phyloP scores from a whole-genome alignment of 2,113 vertebrate species.

The Martes martes region DNA sequence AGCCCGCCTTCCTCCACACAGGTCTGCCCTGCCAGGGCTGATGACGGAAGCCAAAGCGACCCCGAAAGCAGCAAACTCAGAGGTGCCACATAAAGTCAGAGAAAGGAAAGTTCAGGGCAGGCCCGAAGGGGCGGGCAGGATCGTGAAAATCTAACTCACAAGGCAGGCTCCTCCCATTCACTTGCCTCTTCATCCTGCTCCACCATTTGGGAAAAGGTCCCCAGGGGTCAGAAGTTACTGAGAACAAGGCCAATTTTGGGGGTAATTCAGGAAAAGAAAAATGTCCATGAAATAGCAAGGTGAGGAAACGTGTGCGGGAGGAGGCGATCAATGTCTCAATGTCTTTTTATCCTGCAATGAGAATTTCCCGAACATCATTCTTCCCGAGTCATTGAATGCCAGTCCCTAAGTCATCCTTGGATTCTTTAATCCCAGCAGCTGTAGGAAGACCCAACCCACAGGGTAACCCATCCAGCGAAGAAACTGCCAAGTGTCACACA shows the following conservation, averaged over 20 bases:
- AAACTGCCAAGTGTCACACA: neutral
- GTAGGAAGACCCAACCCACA: neutral
- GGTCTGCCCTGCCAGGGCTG: neutral
- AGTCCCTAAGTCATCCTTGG: neutral
- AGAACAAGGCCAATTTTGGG: neutral
- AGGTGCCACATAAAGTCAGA: neutral
- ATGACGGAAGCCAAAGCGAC: neutral
- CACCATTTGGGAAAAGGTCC: neutral
- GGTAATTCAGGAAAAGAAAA: neutral
- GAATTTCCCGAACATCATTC: neutral
- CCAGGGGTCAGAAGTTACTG: neutral
- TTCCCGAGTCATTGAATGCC: neutral
- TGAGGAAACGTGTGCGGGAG: neutral
- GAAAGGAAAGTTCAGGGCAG: neutral
- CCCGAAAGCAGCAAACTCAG: neutral
- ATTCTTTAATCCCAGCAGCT: neutral
- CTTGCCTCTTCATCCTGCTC: neutral
- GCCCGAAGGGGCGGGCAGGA: rapidly evolving
- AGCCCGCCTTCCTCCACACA: neutral
- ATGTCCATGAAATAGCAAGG: neutral
- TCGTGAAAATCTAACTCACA: neutral
- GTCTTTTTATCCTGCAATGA: neutral
- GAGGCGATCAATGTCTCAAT: neutral
- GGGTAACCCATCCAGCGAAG: neutral
- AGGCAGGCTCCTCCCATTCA: neutral